A percentile compares a stretch with the other conserved stretches of the same genome.
These are phyloP conservation scores for Ammodytes marinus DNA, from an alignment of 2,113 vertebrate species.

Conservation along the genomic window DNA sequence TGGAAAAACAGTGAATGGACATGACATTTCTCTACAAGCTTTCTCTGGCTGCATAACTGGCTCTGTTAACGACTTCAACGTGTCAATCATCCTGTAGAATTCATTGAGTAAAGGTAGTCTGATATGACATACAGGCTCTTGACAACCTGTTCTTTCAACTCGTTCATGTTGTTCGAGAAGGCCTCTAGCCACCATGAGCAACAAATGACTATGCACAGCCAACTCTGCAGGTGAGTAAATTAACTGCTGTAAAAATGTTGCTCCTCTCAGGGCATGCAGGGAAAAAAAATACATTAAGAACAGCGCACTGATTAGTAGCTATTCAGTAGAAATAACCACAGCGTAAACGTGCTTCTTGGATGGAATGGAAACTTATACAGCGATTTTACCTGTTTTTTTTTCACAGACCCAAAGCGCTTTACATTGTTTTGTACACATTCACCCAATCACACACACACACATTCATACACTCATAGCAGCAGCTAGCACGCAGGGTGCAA, in stretches of 20 bases:
- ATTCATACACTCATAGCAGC: too few species aligned
- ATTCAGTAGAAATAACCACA: constrained; percentile 28
- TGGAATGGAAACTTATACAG: too few species aligned
- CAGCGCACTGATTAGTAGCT: constrained; percentile 35
- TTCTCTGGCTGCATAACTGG: neutral
- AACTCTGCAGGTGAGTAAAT: constrained; percentile 39
- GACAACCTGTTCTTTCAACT: neutral
- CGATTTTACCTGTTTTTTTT: too few species aligned
- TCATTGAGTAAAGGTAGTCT: neutral
- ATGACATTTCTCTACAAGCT: neutral
- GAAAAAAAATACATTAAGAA: constrained; percentile 41
- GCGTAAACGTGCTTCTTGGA: neutral
- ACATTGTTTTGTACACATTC: too few species aligned
- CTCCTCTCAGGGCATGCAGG: constrained; percentile 16
- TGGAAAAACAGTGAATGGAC: neutral
- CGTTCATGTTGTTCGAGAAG: constrained; percentile 13
- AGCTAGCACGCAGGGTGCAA: too few species aligned
- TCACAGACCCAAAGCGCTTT: too few species aligned
- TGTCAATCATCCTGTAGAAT: neutral
- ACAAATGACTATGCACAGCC: constrained; percentile 33
- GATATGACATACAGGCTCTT: neutral
- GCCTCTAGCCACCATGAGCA: constrained; percentile 29
- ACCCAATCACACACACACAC: too few species aligned
- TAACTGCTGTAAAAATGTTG: constrained; percentile 33
- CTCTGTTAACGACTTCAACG: neutral